phyloP scores from a whole-genome alignment of 2,797 vertebrate species.

The Botia kubotai region DNA sequence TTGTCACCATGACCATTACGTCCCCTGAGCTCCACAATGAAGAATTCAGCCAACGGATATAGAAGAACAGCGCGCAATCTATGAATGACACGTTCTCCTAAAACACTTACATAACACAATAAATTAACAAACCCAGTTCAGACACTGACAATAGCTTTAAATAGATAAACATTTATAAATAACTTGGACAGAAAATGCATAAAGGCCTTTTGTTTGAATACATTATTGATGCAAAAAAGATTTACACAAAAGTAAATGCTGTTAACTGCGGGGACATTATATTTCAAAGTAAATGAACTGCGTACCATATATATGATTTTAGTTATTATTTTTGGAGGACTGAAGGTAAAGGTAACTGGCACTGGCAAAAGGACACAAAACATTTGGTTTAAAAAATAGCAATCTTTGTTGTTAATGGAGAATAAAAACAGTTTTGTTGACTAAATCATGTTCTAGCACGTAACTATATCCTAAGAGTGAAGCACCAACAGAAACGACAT shows the following conservation, averaged over 20 bases:
- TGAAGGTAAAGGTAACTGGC: not conserved
- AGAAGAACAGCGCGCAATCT: not conserved
- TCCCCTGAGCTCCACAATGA: slow-evolving; percentile 11
- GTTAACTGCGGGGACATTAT: not conserved
- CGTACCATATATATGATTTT: not conserved
- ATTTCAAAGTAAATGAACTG: not conserved
- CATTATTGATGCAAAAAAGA: slow-evolving; percentile 27
- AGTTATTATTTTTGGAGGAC: not conserved
- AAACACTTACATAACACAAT: not conserved
- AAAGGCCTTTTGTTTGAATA: not conserved
- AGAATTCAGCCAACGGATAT: not conserved
- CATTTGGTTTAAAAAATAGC: slow-evolving; percentile 37
- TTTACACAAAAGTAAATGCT: slow-evolving; percentile 36
- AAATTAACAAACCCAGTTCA: not conserved
- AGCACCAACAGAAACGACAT: not conserved
- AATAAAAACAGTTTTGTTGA: not conserved
- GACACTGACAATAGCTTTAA: not conserved
- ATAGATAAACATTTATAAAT: not conserved
- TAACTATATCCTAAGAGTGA: slow-evolving; percentile 12
- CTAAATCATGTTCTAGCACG: not conserved
- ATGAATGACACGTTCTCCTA: not conserved
- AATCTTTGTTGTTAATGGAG: slow-evolving; percentile 6
- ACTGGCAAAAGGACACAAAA: slow-evolving; percentile 11
- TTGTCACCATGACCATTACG: slow-evolving; percentile 20
- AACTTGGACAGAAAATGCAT: slow-evolving; percentile 18